Evolutionary conservation across 2,113 vertebrate species (phyloP).

Genomic region (Xiphophorus hellerii): DNA sequence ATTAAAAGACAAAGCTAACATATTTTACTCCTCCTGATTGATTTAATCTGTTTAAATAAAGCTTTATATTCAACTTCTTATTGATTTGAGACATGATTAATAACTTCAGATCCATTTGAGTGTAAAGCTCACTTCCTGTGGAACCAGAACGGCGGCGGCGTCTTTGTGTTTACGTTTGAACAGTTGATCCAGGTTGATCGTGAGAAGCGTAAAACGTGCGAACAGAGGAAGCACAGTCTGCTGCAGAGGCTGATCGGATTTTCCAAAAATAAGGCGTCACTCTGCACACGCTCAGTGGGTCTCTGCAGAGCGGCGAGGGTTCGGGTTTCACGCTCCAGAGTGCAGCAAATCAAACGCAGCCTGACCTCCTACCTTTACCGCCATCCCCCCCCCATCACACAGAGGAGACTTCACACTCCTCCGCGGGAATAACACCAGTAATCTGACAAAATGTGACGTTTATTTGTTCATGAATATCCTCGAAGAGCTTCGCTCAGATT

Average conservation of each 20-base stretch:
- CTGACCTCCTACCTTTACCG: slow-evolving; percentile 49
- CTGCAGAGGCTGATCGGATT: not conserved
- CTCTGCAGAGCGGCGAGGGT: slow-evolving; percentile 15
- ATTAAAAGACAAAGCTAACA: not conserved
- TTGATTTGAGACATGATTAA: not conserved
- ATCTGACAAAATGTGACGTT: not conserved
- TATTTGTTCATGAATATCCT: not conserved
- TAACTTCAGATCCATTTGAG: not conserved
- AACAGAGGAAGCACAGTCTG: not conserved
- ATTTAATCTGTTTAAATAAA: too few relatives aligned
- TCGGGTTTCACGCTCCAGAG: slow-evolving; percentile 48
- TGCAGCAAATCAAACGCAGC: slow-evolving; percentile 52
- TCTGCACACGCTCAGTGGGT: slow-evolving; percentile 28
- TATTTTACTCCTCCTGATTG: too few relatives aligned
- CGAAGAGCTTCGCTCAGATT: not conserved
- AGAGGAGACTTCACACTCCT: not conserved
- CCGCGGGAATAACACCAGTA: not conserved
- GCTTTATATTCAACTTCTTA: too few relatives aligned
- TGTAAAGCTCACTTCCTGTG: not conserved
- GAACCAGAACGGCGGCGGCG: not conserved
- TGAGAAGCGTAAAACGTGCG: not conserved
- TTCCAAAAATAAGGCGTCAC: slow-evolving; percentile 3
- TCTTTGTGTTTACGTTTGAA: not conserved
- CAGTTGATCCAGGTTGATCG: not conserved
- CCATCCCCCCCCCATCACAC: not conserved